These are phyloP conservation scores for Etia nguti DNA, from an alignment of 2,113 vertebrate species.

Conservation along the genomic window DNA sequence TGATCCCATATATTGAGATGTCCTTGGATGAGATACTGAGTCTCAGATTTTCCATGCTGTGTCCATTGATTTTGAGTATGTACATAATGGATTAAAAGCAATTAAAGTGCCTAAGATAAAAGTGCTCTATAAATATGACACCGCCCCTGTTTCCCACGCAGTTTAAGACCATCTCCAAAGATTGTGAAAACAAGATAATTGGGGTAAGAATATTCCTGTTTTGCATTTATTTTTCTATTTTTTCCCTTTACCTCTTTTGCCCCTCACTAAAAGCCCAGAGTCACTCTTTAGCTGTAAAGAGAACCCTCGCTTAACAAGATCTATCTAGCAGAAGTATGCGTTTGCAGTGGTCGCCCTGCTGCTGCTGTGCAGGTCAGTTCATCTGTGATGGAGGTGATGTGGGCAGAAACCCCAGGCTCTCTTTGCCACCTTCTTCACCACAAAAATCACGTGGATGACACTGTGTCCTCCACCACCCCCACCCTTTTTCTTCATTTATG, in stretches of 20 bases:
- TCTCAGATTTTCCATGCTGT: background rate
- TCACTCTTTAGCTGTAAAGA: background rate
- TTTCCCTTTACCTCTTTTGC: background rate
- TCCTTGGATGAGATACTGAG: background rate
- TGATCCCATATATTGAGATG: background rate
- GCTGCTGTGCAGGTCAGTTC: background rate
- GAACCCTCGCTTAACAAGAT: background rate
- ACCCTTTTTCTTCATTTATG: background rate
- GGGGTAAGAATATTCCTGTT: background rate
- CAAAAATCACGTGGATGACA: background rate
- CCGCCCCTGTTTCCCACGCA: accelerated
- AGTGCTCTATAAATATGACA: background rate
- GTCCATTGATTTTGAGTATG: background rate
- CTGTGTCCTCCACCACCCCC: background rate
- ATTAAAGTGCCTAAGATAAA: background rate
- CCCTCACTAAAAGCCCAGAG: background rate
- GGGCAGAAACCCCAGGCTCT: background rate
- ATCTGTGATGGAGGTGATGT: background rate
- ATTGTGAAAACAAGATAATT: background rate
- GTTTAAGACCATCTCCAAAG: background rate
- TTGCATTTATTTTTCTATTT: background rate
- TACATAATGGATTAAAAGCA: background rate
- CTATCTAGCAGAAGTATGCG: background rate
- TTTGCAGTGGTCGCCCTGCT: background rate
- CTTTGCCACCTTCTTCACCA: background rate